Conservation (phyloP, 2,113 vertebrate species). For the Eubucco bourcierii region DNA sequence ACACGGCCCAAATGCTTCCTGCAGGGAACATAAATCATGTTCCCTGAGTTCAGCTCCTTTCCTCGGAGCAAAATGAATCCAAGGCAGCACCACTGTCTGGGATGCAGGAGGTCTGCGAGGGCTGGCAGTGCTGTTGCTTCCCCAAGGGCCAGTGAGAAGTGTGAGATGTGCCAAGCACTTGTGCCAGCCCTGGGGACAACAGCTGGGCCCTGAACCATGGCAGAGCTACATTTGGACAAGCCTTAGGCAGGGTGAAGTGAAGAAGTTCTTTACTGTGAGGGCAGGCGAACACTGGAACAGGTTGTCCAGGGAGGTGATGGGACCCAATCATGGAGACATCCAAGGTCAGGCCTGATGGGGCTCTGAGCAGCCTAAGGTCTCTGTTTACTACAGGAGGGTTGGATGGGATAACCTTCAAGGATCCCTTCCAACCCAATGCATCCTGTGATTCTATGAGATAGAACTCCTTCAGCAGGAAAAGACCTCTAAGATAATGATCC, state of each 20-base stretch:
- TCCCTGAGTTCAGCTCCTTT: neutral
- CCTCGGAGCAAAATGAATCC: rapidly evolving
- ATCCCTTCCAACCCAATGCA: too few relatives aligned
- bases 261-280: neutral
- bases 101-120: neutral
- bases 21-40: neutral
- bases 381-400: too few relatives aligned
- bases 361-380: too few relatives aligned
- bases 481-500: too few relatives aligned
- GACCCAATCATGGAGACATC: too few relatives aligned
- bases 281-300: too few relatives aligned
- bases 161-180: rapidly evolving
- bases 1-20: neutral
- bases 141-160: rapidly evolving
- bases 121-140: neutral
- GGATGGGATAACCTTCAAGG: too few relatives aligned
- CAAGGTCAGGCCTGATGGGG: too few relatives aligned
- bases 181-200: neutral
- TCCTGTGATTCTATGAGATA: too few relatives aligned
- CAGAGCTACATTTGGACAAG: neutral
- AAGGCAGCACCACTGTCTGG: neutral
- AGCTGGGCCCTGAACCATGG: neutral
- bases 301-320: too few relatives aligned
- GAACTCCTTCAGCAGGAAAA: too few relatives aligned
- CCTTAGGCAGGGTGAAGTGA: neutral